phyloP scores from a whole-genome alignment of 2,113 vertebrate species.

The Zosterops japonicus region DNA sequence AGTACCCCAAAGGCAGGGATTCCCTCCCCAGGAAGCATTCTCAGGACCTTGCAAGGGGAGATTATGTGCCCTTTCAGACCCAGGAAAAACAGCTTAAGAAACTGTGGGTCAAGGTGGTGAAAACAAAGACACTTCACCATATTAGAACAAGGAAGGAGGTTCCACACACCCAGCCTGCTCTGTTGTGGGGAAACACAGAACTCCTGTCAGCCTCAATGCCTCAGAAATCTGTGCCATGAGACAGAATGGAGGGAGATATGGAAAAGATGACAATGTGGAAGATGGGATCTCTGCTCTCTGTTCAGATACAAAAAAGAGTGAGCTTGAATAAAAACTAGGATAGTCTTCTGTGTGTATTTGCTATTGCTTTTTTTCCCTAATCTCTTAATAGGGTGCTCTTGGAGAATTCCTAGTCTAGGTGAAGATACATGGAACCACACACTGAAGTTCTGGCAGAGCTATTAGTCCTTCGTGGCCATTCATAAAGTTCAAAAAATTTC shows the following conservation, averaged over 20 bases:
- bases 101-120: not conserved
- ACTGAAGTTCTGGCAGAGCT: not conserved
- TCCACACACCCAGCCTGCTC: not conserved
- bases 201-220: not conserved
- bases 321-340: not conserved
- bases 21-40: not conserved
- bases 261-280: not conserved
- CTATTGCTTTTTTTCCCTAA: not conserved
- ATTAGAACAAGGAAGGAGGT: fast-evolving
- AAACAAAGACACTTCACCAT: not conserved
- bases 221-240: not conserved
- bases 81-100: not conserved
- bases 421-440: not conserved
- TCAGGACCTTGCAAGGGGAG: not conserved
- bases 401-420: not conserved
- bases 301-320: not conserved
- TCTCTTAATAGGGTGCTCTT: not conserved
- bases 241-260: not conserved
- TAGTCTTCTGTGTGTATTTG: not conserved
- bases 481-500: not conserved
- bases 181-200: not conserved
- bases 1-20: not conserved
- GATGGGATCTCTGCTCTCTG: not conserved
- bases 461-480: not conserved
- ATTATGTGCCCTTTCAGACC: not conserved